Base-by-base conservation (phyloP, 2,113 vertebrate species). In the Thalassoma bifasciatum region DNA sequence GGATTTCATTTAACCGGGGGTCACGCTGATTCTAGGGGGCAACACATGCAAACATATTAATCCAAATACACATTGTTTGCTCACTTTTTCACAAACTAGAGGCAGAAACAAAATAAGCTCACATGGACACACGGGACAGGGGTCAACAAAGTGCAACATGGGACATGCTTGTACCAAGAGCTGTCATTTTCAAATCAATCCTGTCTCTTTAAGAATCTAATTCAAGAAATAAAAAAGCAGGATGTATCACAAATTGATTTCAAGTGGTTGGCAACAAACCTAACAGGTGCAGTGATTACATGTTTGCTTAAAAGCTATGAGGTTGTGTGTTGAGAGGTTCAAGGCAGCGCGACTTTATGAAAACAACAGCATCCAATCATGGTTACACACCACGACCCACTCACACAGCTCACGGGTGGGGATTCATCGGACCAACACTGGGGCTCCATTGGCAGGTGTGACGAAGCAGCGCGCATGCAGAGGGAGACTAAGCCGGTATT, bases 1-100 rank as follows among this genome's bases (percentile, higher is more conserved):
- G 95, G 93, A 99, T 99, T 93, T 99, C 98, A 70, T 99, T 99
- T 91, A 99, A 92, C 62, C 98, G 94, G 61, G 98, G 98, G 80
- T 99, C 98, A 73, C 98, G 96, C 85, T 99, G 98, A 89, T 98
- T 96, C 98, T 99, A 84, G 83, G 89, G 93, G 88, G 91, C 74
- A 26, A 88, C 83, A 62, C 23, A 30, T 5, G 37, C 58, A 14
- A 60, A 58, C 64, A 76, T 54, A 75, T 59, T 68, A 54, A 81
- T 24, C 8, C 57, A 65, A 50, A 56, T 9, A 50, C 3, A 1
- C 10, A 42, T 21, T 8, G n/a, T 49, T 3, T 60, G 0, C 9
- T 46, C 17, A 46, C 44, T 46, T 19, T 17, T 40, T 10, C 21
- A 8, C 50, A 66, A 71, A 80, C n/a, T 60, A 23, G 12, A 49